phyloP scores from a whole-genome alignment of 2,888 invertebrate species.

The Ctenicera cuprea region DNA sequence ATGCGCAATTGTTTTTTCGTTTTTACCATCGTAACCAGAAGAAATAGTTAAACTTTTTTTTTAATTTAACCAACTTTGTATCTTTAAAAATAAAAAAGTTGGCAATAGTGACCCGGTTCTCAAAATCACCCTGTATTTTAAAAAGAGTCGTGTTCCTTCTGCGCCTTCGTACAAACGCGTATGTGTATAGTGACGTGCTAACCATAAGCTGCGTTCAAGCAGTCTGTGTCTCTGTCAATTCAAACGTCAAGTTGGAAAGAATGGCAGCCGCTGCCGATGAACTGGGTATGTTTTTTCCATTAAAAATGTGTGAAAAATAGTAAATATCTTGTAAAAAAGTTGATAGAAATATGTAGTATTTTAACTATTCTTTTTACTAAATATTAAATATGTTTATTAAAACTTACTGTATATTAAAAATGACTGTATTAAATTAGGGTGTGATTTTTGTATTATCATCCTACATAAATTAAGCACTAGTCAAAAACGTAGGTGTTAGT shows the following conservation, averaged over 20 bases:
- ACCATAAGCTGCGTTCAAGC: neutral
- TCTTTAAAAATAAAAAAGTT: no score
- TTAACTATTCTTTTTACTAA: no score
- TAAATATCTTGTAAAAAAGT: neutral
- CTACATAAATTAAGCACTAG: conserved; percentile 14
- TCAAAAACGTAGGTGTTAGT: neutral
- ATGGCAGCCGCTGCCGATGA: conserved; percentile 63
- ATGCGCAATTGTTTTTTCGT: no score
- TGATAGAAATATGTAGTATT: neutral
- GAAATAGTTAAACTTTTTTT: no score
- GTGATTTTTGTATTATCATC: conserved; percentile 33
- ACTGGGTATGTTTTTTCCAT: conserved; percentile 55
- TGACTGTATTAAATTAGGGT: conserved; percentile 7
- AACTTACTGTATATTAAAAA: neutral
- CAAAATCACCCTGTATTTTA: no score
- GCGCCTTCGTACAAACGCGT: no score
- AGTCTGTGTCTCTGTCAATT: neutral
- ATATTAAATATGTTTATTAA: neutral
- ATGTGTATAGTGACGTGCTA: no score
- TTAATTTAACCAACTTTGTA: no score
- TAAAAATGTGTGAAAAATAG: neutral
- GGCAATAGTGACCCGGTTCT: no score
- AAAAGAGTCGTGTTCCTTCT: no score
- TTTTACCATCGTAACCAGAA: no score
- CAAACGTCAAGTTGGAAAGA: conserved; percentile 45